phyloP scores from a whole-genome alignment of 2,797 vertebrate genomes.

The Clamator glandarius region DNA sequence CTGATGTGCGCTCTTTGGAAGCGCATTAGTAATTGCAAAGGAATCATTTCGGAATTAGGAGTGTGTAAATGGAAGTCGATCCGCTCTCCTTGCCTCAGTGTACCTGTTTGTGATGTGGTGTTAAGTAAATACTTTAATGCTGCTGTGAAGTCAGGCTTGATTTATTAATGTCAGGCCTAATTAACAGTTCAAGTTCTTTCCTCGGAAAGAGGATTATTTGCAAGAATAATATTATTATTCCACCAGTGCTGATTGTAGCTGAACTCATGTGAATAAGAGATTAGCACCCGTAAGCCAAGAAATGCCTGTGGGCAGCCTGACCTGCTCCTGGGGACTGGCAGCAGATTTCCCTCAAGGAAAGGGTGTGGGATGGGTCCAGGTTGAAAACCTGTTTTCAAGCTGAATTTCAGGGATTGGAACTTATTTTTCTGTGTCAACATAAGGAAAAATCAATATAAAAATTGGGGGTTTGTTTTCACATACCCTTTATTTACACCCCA shows the following conservation, averaged over 20 bases:
- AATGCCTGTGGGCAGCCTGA: neutral
- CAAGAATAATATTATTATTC: neutral
- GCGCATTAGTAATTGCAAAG: neutral
- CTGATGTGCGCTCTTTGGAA: neutral
- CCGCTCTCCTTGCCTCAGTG: constrained; percentile 36
- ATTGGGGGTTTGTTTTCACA: neutral
- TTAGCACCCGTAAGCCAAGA: too few relatives aligned
- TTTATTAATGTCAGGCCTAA: constrained; percentile 37
- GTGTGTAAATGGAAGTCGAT: neutral
- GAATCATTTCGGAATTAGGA: neutral
- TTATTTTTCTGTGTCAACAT: neutral
- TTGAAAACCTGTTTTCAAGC: too few relatives aligned
- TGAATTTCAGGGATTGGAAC: neutral
- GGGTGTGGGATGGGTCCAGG: neutral
- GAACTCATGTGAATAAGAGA: neutral
- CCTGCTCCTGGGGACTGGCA: neutral
- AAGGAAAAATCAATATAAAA: neutral
- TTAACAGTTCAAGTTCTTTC: neutral
- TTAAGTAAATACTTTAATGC: neutral
- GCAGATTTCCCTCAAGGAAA: too few relatives aligned
- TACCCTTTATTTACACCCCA: neutral
- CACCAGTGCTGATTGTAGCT: neutral
- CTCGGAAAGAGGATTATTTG: constrained; percentile 32
- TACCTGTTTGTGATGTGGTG: neutral
- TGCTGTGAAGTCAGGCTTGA: neutral